A percentile compares a stretch with the other conserved stretches of the same genome.
Evolutionary conservation across 64 coral and sea anemone genomes (phyloP).

Genomic region (Exaiptasia diaphana): DNA sequence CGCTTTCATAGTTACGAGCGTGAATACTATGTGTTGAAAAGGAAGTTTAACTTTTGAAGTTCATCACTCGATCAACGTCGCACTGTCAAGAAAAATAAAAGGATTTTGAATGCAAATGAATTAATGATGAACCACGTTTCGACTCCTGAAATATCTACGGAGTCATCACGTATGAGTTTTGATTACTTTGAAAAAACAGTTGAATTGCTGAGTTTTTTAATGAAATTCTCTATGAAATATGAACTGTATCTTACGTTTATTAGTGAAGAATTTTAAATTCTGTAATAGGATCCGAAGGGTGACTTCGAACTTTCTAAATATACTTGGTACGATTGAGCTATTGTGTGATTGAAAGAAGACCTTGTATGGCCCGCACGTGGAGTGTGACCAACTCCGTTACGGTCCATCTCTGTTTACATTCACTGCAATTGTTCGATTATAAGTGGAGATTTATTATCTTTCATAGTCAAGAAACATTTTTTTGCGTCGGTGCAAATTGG

Average conservation of each 20-base stretch:
- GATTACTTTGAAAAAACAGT: neutral
- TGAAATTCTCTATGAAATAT: slow-evolving; percentile 10
- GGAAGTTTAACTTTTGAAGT: slow-evolving; percentile 31
- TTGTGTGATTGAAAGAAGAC: slow-evolving; percentile 1
- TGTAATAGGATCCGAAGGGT: neutral
- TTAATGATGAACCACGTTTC: slow-evolving; percentile 34
- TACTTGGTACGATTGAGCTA: neutral
- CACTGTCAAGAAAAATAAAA: slow-evolving; percentile 7
- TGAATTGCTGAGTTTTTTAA: neutral
- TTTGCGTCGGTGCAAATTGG: neutral
- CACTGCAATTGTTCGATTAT: neutral
- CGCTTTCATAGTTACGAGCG: slow-evolving; percentile 8
- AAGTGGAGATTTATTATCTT: slow-evolving; percentile 6
- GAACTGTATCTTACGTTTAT: neutral
- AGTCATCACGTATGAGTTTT: neutral
- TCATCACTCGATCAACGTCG: slow-evolving; percentile 11
- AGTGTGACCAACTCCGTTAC: slow-evolving; percentile 11
- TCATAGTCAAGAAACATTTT: neutral
- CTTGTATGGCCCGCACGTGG: slow-evolving; percentile 16
- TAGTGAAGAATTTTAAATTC: neutral
- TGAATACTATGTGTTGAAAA: slow-evolving; percentile 5
- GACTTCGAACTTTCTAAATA: neutral
- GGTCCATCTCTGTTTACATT: slow-evolving; percentile 10
- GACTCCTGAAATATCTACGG: neutral
- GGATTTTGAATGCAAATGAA: slow-evolving; percentile 12